Evolutionary conservation across 2,888 invertebrate species (phyloP).

Genomic region (Gibbula magus): DNA sequence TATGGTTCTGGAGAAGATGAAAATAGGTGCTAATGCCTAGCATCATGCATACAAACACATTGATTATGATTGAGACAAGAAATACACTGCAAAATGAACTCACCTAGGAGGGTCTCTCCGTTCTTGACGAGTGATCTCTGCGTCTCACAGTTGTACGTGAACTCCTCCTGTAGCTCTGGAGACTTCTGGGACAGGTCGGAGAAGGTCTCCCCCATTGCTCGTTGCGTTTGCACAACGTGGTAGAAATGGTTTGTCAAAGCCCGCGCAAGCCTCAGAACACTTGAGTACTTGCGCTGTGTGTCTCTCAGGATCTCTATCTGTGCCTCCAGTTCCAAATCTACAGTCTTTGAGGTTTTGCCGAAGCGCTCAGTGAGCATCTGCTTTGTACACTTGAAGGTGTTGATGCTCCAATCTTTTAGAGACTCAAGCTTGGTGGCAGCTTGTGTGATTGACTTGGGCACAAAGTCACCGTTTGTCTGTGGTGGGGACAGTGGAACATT

Average conservation of each 20-base stretch:
- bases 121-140: slow-evolving; percentile 94
- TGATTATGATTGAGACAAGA: too few relatives aligned
- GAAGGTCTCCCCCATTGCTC: slow-evolving; percentile 91
- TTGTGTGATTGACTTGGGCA: slow-evolving; percentile 61
- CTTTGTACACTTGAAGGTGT: slow-evolving; percentile 97
- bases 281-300: slow-evolving; percentile 90
- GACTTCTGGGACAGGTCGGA: slow-evolving; percentile 96
- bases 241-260: slow-evolving; percentile 92
- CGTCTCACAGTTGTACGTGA: slow-evolving; percentile 95
- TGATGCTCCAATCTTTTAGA: slow-evolving; percentile 96
- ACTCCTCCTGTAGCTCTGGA: slow-evolving; percentile 95
- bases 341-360: slow-evolving; percentile 81
- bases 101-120: slow-evolving; percentile 88
- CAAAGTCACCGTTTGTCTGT: slow-evolving; percentile 65
- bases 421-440: slow-evolving; percentile 82
- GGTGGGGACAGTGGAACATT: slow-evolving; percentile 60
- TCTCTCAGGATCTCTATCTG: slow-evolving; percentile 94
- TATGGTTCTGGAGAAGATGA: too few relatives aligned
- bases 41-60: too few relatives aligned
- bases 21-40: too few relatives aligned
- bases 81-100: slow-evolving; percentile 26
- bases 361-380: slow-evolving; percentile 97
- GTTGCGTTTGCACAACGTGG: slow-evolving; percentile 89
- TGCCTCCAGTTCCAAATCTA: slow-evolving; percentile 88
- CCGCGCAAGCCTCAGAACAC: slow-evolving; percentile 87